Base-by-base conservation (phyloP, 1,140 invertebrate species). In the Samia ricini region DNA sequence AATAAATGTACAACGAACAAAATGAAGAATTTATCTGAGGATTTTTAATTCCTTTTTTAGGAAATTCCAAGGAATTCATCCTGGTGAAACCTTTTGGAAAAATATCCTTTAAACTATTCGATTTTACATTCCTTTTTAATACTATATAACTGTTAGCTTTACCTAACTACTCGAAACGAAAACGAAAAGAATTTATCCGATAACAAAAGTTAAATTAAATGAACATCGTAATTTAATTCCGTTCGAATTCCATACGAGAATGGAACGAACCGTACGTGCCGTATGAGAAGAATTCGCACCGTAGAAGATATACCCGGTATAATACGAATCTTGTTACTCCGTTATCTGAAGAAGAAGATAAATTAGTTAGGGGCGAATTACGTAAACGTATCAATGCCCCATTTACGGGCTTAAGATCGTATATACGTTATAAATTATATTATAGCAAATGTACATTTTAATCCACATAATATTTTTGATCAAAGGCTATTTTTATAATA, bases 241-340 rank as follows among this genome's bases (percentile, higher is more conserved):
- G 22, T 33, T 58, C 61, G 61, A 63, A 63, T 36, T 58, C 12
- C 10, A 6, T 3, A 26, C 48, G 61, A 58, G 56, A 51, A 57
- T 36, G n/a, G 29, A 10, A n/a, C 19, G 33, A 4, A 29, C 18
- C 24, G 42, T 57, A 50, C 29, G 61, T 55, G 61, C 2, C n/a
- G 8, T 57, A 63, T 57, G 56, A 48, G 0, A 52, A 58, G 55
- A 55, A 57, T 58, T 36, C 50, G 36, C 36, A 63, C 55, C 33
- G 19, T 57, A 51, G n/a, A n/a, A n/a, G n/a, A n/a, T n/a, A n/a
- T n/a, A n/a, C n/a, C n/a, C 54, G 12, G 55, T 63, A 51, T 51
- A 57, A 57, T 36, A 63, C 55, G 54, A 58, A 63, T 57, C 55
- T 63, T 57, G 61, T 63, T 63, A 63, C 42, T 56, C 51, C 51